A percentile compares a stretch with the other conserved stretches of the same genome.
These are phyloP conservation scores for Limenitis camilla DNA, from an alignment of 2,888 invertebrate species.

Conservation along the genomic window DNA sequence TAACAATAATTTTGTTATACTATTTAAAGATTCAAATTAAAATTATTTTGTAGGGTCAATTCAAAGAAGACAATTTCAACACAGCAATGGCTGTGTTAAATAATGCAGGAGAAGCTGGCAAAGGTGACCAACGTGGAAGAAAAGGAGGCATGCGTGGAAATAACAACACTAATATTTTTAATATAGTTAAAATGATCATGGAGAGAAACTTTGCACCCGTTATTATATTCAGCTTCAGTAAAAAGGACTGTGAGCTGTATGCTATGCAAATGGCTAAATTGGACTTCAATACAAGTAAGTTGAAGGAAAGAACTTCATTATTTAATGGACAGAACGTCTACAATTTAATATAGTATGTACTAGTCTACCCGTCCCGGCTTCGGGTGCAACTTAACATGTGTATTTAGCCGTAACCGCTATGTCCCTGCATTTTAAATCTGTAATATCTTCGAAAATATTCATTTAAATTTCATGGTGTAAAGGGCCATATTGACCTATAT, in stretches of 20 bases:
- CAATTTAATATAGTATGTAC: too few species aligned
- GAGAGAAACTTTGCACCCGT: slow-evolving; percentile 98
- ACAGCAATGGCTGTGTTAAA: slow-evolving; percentile 95
- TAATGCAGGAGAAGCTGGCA: slow-evolving; percentile 86
- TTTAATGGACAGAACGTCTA: background rate
- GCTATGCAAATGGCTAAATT: slow-evolving; percentile 97
- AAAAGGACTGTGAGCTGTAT: slow-evolving; percentile 97
- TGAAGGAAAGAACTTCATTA: background rate
- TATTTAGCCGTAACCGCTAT: too few species aligned
- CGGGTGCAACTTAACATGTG: too few species aligned
- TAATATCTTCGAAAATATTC: too few species aligned
- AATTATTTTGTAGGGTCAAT: slow-evolving; percentile 79
- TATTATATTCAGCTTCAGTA: slow-evolving; percentile 99
- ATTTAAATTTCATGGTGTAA: too few species aligned
- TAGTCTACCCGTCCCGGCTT: too few species aligned
- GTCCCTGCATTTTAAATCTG: too few species aligned
- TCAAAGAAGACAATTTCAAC: slow-evolving; percentile 97
- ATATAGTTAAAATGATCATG: slow-evolving; percentile 99
- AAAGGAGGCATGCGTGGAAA: slow-evolving; percentile 81
- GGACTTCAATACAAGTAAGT: slow-evolving; percentile 92
- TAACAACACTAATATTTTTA: slow-evolving; percentile 90
- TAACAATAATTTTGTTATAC: background rate
- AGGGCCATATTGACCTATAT: too few species aligned
- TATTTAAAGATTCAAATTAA: background rate
- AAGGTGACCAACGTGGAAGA: slow-evolving; percentile 85